Percentiles rank a stretch among this genome's conserved stretches.
Evolutionary conservation across 2,113 vertebrate species (phyloP).

Genomic region (Thymallus thymallus): DNA sequence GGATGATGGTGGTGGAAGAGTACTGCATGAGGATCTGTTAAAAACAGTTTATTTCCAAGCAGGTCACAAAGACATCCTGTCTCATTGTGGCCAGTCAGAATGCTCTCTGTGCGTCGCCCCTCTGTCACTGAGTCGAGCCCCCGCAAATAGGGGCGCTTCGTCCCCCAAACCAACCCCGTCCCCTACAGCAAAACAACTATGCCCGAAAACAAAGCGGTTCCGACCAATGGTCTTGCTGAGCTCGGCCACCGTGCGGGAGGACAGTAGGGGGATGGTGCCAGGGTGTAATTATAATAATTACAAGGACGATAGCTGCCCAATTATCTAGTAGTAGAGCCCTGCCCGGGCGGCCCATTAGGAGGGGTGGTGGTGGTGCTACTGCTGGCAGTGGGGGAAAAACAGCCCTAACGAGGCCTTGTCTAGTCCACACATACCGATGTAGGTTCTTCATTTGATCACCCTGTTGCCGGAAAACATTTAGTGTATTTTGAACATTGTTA

Average conservation of each 20-base stretch:
- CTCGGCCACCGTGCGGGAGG: constrained; percentile 33
- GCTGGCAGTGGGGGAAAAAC: constrained; percentile 45
- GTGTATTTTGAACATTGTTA: no score
- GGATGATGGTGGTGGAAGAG: neutral
- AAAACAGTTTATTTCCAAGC: constrained; percentile 59
- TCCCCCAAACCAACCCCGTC: constrained; percentile 41
- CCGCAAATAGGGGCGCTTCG: constrained; percentile 66
- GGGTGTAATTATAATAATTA: constrained; percentile 67
- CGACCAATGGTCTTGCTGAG: constrained; percentile 45
- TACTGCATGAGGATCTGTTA: neutral
- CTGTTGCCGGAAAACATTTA: no score
- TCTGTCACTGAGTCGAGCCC: constrained; percentile 30
- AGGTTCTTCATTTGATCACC: no score
- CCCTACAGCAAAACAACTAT: constrained; percentile 63
- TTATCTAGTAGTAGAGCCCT: constrained; percentile 65
- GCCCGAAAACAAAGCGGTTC: constrained; percentile 61
- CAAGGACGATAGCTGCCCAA: constrained; percentile 74
- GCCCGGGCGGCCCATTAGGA: constrained; percentile 48
- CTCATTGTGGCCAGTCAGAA: constrained; percentile 38
- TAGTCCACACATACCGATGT: constrained; percentile 39
- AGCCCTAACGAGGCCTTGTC: constrained; percentile 74
- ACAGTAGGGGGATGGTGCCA: constrained; percentile 51
- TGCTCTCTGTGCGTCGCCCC: constrained; percentile 49
- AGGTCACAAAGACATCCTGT: constrained; percentile 61
- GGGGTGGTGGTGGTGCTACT: constrained; percentile 45